A percentile compares a stretch with the other conserved stretches of the same genome.
phyloP scores from a whole-genome alignment of 92 coral and sea anemone genomes.

The Siderastrea siderea region DNA sequence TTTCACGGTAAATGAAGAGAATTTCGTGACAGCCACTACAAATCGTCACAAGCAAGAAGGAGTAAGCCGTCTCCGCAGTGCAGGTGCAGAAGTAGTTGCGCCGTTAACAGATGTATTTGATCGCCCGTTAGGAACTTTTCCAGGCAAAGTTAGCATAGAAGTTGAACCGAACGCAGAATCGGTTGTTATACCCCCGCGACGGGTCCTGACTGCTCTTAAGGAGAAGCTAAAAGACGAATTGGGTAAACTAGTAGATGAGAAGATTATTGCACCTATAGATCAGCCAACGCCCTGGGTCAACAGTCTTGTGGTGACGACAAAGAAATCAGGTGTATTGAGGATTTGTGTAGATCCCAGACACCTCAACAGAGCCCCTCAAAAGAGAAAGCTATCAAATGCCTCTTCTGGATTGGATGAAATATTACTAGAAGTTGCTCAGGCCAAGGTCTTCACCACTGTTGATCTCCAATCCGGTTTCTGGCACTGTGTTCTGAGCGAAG shows the following conservation, averaged over 20 bases:
- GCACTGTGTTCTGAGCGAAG: no score
- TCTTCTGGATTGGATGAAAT: no score
- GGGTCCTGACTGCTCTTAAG: slow-evolving; percentile 66
- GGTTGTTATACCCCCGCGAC: slow-evolving; percentile 54
- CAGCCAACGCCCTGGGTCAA: slow-evolving; percentile 77
- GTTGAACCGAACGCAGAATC: slow-evolving; percentile 37
- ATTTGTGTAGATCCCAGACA: no score
- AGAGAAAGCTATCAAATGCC: no score
- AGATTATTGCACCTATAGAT: slow-evolving; percentile 45
- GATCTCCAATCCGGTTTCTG: no score
- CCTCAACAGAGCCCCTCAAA: no score
- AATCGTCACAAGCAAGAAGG: slow-evolving; percentile 25
- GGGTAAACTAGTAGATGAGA: slow-evolving; percentile 8
- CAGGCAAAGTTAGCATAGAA: slow-evolving; percentile 47
- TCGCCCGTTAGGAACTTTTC: slow-evolving; percentile 55
- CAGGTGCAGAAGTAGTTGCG: slow-evolving; percentile 21
- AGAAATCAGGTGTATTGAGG: slow-evolving; percentile 31
- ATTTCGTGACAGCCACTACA: slow-evolving; percentile 30
- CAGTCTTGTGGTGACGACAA: slow-evolving; percentile 55
- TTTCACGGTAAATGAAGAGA: slow-evolving; percentile 41
- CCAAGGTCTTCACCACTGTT: no score
- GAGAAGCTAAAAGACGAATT: slow-evolving; percentile 50
- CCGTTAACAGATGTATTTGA: slow-evolving; percentile 47
- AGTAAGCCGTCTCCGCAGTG: background rate
- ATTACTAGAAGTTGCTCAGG: no score